Percentiles rank a stretch among this genome's conserved stretches.
phyloP scores from a whole-genome alignment of 2,888 invertebrate species.

The Helobdella robusta region DNA sequence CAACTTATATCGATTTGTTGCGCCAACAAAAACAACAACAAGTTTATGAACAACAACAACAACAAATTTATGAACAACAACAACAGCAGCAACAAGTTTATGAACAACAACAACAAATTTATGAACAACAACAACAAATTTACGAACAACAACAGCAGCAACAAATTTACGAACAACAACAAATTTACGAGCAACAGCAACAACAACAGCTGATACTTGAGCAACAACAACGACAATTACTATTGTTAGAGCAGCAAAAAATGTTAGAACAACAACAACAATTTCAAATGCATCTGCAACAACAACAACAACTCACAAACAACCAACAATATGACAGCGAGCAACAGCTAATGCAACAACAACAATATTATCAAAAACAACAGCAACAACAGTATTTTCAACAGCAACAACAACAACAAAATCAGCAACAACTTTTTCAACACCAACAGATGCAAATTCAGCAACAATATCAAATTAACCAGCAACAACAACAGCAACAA shows the following conservation, averaged over 20 bases:
- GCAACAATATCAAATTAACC: neutral
- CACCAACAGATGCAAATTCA: neutral
- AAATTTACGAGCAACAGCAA: slow-evolving; percentile 10
- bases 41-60: slow-evolving; percentile 59
- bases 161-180: neutral
- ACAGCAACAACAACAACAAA: neutral
- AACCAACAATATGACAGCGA: too few relatives aligned
- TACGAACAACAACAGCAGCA: neutral
- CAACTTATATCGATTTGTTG: too few relatives aligned
- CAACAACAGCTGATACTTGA: neutral
- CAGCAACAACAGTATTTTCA: neutral
- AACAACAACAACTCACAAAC: slow-evolving; percentile 70
- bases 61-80: slow-evolving; percentile 55
- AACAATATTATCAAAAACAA: slow-evolving; percentile 52
- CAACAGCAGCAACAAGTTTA: slow-evolving; percentile 61
- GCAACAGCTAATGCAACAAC: slow-evolving; percentile 58
- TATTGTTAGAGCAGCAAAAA: too few relatives aligned
- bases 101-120: slow-evolving; percentile 50
- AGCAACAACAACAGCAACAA: slow-evolving; percentile 6
- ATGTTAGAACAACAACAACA: slow-evolving; percentile 63
- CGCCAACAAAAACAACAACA: too few relatives aligned
- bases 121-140: slow-evolving; percentile 11
- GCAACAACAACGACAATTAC: slow-evolving; percentile 25
- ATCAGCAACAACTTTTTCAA: slow-evolving; percentile 10
- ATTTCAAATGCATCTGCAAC: neutral